Evolutionary conservation across 2,113 vertebrate genomes (phyloP).

Genomic region (Vanacampus margaritifer): DNA sequence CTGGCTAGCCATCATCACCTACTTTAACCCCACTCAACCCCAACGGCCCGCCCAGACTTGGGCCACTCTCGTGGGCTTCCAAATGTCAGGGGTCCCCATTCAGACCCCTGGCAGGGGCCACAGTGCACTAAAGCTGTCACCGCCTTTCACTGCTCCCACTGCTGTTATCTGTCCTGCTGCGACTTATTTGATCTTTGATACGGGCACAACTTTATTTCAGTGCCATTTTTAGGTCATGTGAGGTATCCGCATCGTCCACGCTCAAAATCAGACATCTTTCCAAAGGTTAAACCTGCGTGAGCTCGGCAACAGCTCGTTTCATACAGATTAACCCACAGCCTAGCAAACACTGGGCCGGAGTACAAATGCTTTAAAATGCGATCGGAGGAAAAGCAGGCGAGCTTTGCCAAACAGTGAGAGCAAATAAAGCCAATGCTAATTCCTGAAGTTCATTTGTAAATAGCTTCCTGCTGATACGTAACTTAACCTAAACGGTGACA

Average conservation of each 20-base stretch:
- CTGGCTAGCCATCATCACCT: conserved; percentile 59
- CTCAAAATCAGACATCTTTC: conserved; percentile 1
- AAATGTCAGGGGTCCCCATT: conserved; percentile 58
- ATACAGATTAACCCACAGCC: not conserved
- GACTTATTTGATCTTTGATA: conserved; percentile 31
- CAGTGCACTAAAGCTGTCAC: conserved; percentile 74
- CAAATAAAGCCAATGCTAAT: conserved; percentile 56
- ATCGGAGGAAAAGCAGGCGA: conserved; percentile 41
- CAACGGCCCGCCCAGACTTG: conserved; percentile 31
- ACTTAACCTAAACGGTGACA: conserved; percentile 42
- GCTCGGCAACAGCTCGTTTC: not conserved
- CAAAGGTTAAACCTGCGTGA: conserved; percentile 11
- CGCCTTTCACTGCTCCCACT: conserved; percentile 46
- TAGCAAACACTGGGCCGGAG: conserved; percentile 2
- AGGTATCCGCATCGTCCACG: not conserved
- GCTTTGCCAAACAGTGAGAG: conserved; percentile 51
- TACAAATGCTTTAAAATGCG: not conserved
- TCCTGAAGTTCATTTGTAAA: conserved; percentile 49
- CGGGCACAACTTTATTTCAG: conserved; percentile 19
- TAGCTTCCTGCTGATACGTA: conserved; percentile 41
- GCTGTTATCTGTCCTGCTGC: conserved; percentile 44
- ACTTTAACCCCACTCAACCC: conserved; percentile 65
- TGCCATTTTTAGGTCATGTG: not conserved
- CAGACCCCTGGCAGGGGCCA: conserved; percentile 52
- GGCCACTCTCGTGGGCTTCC: conserved; percentile 51